A percentile compares a stretch with the other conserved stretches of the same genome.
Evolutionary conservation across 2,797 vertebrate genomes (phyloP).

Genomic region (Clarias platycephalus): DNA sequence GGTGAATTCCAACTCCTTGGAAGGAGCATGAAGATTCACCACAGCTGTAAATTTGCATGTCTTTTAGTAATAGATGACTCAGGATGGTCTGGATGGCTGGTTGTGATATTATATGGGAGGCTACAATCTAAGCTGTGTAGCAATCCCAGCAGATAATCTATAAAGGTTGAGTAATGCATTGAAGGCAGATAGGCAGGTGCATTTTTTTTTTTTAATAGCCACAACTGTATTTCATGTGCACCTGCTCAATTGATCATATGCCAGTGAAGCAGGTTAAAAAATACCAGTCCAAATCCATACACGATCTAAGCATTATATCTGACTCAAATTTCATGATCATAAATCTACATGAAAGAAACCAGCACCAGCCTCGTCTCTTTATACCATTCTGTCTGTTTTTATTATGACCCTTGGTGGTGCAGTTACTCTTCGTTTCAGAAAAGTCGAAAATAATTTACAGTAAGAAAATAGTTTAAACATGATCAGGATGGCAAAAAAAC

Average conservation of each 20-base stretch:
- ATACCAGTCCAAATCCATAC: background rate
- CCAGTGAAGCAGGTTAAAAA: background rate
- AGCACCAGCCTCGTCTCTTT: background rate
- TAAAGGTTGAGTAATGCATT: background rate
- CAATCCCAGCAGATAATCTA: background rate
- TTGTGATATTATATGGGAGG: background rate
- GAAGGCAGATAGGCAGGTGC: background rate
- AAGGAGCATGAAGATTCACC: slow-evolving; percentile 24
- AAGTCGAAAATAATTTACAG: background rate
- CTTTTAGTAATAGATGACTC: slow-evolving; percentile 24
- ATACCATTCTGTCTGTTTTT: background rate
- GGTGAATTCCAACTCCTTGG: slow-evolving; percentile 34
- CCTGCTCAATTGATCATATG: background rate
- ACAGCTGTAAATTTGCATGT: background rate
- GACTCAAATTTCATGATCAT: background rate
- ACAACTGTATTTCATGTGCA: background rate
- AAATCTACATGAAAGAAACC: slow-evolving; percentile 1
- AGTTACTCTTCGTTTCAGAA: background rate
- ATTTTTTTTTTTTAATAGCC: background rate
- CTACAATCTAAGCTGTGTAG: background rate
- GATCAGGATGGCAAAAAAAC: background rate
- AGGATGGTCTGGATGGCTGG: background rate
- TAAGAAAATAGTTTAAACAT: background rate
- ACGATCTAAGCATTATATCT: background rate
- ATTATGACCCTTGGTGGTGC: background rate